phyloP scores from a whole-genome alignment of 2,888 invertebrate genomes.

The Athalia cordata region DNA sequence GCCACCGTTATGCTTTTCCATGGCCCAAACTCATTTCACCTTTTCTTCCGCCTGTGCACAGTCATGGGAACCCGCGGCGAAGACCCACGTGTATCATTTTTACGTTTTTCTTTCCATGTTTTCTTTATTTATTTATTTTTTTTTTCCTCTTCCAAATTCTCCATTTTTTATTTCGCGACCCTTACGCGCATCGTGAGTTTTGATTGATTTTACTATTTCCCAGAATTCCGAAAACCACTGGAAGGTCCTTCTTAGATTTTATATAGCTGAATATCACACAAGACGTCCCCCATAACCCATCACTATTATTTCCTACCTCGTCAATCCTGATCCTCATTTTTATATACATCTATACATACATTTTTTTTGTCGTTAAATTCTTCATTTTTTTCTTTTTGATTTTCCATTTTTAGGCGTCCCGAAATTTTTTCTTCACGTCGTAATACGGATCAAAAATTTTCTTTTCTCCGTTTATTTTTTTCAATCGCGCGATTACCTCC shows the following conservation, averaged over 20 bases:
- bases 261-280: neutral
- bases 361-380: neutral
- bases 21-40: constrained; percentile 7
- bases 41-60: constrained; percentile 27
- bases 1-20: constrained; percentile 49
- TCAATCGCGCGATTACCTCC: too few species aligned
- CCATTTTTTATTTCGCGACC: constrained; percentile 31
- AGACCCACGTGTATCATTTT: constrained; percentile 20
- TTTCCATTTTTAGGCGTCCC: too few species aligned
- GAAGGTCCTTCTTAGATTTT: constrained; percentile 10
- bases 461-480: too few species aligned
- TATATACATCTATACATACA: too few species aligned
- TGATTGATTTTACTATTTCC: constrained; percentile 42
- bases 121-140: neutral
- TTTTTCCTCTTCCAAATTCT: neutral
- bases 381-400: too few species aligned
- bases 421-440: too few species aligned
- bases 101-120: constrained; percentile 2
- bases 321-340: constrained; percentile 31
- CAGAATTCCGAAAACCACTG: constrained; percentile 11
- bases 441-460: too few species aligned
- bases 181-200: neutral
- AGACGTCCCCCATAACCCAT: neutral
- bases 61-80: constrained; percentile 44
- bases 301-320: constrained; percentile 22